Conservation (phyloP, 1,140 invertebrate genomes). For the Ostrea denselamellosa region DNA sequence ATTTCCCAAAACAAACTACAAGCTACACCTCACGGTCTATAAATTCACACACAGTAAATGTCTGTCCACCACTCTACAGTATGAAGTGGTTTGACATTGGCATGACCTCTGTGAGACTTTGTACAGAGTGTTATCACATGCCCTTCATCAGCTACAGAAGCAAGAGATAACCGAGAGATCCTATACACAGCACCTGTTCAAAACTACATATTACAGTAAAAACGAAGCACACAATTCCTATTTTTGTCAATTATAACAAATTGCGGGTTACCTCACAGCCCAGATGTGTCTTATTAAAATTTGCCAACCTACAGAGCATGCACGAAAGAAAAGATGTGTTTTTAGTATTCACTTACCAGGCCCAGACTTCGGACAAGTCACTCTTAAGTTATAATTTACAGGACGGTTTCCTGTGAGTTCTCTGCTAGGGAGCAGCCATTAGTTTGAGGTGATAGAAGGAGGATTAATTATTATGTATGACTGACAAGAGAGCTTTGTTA, state of each 20-base stretch:
- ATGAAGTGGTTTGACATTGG: conserved; percentile 13
- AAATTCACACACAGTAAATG: background rate
- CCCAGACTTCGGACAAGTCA: no score
- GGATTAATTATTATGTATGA: conserved; percentile 5
- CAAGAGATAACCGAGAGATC: background rate
- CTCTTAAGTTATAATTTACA: background rate
- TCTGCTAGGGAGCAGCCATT: background rate
- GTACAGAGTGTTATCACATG: background rate
- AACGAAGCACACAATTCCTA: background rate
- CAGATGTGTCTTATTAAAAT: background rate
- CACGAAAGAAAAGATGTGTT: background rate
- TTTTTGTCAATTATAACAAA: background rate
- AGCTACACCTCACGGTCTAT: background rate
- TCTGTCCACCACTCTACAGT: background rate
- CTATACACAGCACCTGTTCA: conserved; percentile 7
- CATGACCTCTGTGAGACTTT: conserved; percentile 5
- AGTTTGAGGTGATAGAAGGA: conserved; percentile 5
- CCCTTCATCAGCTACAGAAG: background rate
- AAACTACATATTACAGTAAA: background rate
- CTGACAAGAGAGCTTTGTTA: background rate
- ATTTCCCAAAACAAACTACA: background rate
- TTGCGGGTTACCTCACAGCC: background rate
- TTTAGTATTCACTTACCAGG: no score
- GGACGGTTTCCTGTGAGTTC: background rate
- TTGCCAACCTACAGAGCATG: background rate